Base-by-base conservation (phyloP, 2,888 invertebrate genomes). In the Drosophila mayaguana region DNA sequence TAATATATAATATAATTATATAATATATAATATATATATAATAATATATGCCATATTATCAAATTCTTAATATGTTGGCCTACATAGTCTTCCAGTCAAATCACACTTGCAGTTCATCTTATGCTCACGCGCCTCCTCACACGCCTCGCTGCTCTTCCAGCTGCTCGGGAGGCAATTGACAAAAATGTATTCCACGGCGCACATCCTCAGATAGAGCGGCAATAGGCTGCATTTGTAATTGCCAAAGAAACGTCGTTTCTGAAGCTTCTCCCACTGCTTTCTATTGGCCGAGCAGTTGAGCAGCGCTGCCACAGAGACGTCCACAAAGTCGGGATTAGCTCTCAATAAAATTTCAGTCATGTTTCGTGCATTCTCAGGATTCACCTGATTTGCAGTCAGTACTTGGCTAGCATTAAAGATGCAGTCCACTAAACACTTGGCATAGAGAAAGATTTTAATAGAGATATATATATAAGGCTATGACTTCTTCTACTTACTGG, bases 341-440 rank as follows among this genome's bases (percentile, higher is more conserved):
- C 64, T 70, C 32, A 76, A 20, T 11, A 86, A 16, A 6, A 50
- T 42, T 12, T 71, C 48, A 1, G 78, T 16, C 76, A 86, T 63
- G 1, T 11, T 32, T 0, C 54, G 56, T 0, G 63, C 45, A 46
- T 89, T 88, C 0, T 40, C 34, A 46, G 42, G 56, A 59, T 78
- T 72, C 2, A 88, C 4, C 8, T 51, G 43, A 3, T 28, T 66
- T 14, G 57, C 67, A 32, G 6, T 62, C 9, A 89, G 0, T 5
- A 45, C 20, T 2, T 77, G 64, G n/a, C 61, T 64, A 9, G 22
- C 20, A 34, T 79, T 82, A 8, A 85, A 85, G 12, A 85, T 64
- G 65, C 86, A 86, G 0, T 80, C 83, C 8, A 72, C 43, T 0
- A 76, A 53, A 32, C 86, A 87, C 88, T 89, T 7, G 8, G 3